These are phyloP conservation scores for Rana temporaria DNA, from an alignment of 2,113 vertebrate species.

Conservation along the genomic window DNA sequence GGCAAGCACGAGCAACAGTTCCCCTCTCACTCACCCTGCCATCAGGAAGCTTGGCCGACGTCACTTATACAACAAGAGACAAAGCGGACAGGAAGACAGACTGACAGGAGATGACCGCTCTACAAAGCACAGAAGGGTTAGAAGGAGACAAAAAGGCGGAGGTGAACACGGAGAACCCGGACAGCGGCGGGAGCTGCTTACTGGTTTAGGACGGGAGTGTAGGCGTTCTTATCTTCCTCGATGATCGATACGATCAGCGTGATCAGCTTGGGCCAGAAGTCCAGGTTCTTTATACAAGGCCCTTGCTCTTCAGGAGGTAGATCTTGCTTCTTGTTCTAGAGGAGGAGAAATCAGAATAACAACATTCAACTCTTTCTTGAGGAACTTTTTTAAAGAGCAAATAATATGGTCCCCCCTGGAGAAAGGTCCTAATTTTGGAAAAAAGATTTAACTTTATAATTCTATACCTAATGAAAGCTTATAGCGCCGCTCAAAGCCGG, in stretches of 20 bases:
- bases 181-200: slow-evolving; percentile 64
- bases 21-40: slow-evolving; percentile 45
- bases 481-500: too few relatives aligned
- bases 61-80: slow-evolving; percentile 77
- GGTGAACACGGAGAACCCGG: slow-evolving; percentile 59
- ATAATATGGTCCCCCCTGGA: too few relatives aligned
- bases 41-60: slow-evolving; percentile 32
- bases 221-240: slow-evolving; percentile 96
- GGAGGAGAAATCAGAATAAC: slow-evolving; percentile 15
- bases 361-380: too few relatives aligned
- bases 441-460: too few relatives aligned
- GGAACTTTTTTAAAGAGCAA: too few relatives aligned
- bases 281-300: slow-evolving; percentile 92
- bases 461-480: too few relatives aligned
- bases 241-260: slow-evolving; percentile 97
- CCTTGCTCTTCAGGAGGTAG: slow-evolving; percentile 91
- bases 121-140: slow-evolving; percentile 66
- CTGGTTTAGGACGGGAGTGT: slow-evolving; percentile 95
- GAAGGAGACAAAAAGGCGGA: slow-evolving; percentile 64
- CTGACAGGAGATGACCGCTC: slow-evolving; percentile 68
- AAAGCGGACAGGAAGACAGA: slow-evolving; percentile 72
- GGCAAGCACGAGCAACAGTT: slow-evolving; percentile 1
- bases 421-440: too few relatives aligned
- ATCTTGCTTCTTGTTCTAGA: slow-evolving; percentile 84
- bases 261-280: slow-evolving; percentile 99